These are phyloP conservation scores for Parnassius smintheus DNA, from an alignment of 2,888 invertebrate genomes.

Conservation along the genomic window DNA sequence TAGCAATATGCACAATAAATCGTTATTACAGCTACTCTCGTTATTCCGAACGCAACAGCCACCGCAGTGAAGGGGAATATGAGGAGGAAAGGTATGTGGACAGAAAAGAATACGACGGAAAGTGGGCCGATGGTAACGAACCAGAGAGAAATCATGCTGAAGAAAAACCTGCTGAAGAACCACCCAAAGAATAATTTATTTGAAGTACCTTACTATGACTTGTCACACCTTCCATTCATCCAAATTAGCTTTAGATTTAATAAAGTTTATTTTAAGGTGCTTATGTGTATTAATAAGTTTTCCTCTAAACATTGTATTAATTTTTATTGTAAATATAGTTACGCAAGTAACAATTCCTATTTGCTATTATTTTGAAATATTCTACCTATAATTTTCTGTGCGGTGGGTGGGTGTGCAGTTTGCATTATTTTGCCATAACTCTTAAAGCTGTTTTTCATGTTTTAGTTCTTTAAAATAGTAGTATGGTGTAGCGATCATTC, in stretches of 20 bases:
- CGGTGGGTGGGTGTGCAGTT: not conserved
- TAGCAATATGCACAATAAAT: conserved; percentile 14
- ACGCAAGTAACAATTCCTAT: conserved; percentile 27
- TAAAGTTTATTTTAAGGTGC: conserved; percentile 30
- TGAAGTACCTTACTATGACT: conserved; percentile 6
- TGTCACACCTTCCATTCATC: conserved; percentile 10
- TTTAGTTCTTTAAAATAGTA: conserved; percentile 3
- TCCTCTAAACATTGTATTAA: conserved; percentile 17
- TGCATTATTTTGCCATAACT: conserved; percentile 13
- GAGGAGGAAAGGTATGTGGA: conserved; percentile 81
- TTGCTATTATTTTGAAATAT: conserved; percentile 21
- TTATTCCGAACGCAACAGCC: conserved; percentile 70
- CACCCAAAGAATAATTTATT: conserved; percentile 59
- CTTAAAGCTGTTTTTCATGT: conserved; percentile 5
- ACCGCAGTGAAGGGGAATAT: conserved; percentile 77
- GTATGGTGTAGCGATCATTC: conserved; percentile 24
- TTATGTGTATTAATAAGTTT: conserved; percentile 20
- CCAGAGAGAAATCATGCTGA: conserved; percentile 60
- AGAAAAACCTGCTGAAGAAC: conserved; percentile 62
- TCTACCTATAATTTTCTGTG: conserved; percentile 3
- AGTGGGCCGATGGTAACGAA: conserved; percentile 83
- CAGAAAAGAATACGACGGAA: conserved; percentile 84
- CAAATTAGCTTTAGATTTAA: conserved; percentile 24
- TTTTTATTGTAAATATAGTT: conserved; percentile 35
- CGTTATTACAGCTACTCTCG: conserved; percentile 60